These are phyloP conservation scores for Oriolus oriolus DNA, from an alignment of 2,113 vertebrate genomes.

Conservation along the genomic window DNA sequence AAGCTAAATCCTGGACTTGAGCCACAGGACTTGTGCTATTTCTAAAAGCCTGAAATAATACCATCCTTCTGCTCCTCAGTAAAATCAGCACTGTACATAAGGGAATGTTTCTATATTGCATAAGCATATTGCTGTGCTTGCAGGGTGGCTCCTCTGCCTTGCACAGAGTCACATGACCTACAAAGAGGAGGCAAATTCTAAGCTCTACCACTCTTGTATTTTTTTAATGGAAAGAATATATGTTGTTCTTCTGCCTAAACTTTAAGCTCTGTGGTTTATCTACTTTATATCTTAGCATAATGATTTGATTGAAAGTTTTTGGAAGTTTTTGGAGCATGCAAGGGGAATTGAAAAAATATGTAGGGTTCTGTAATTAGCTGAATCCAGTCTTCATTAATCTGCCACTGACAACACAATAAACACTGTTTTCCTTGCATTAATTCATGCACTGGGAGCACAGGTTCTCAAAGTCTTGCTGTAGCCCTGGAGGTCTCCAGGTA, in stretches of 20 bases:
- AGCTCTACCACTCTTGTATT: not conserved
- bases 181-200: not conserved
- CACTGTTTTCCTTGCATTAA: not conserved
- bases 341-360: not conserved
- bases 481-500: not conserved
- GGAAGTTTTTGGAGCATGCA: slow-evolving; percentile 2
- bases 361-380: not conserved
- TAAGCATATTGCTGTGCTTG: slow-evolving; percentile 22
- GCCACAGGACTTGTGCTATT: not conserved
- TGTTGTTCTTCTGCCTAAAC: not conserved
- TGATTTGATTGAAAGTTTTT: not conserved
- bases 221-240: not conserved
- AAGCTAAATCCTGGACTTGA: not conserved
- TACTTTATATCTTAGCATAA: not conserved
- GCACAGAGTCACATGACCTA: not conserved
- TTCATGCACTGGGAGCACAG: not conserved
- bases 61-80: not conserved
- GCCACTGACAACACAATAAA: not conserved
- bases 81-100: not conserved
- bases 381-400: not conserved
- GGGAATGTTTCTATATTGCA: slow-evolving; percentile 27
- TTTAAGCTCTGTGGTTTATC: not conserved
- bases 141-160: not conserved
- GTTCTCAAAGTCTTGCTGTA: not conserved
- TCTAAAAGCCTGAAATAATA: not conserved